These are phyloP conservation scores for Scomber japonicus DNA, from an alignment of 2,113 vertebrate species.

Conservation along the genomic window DNA sequence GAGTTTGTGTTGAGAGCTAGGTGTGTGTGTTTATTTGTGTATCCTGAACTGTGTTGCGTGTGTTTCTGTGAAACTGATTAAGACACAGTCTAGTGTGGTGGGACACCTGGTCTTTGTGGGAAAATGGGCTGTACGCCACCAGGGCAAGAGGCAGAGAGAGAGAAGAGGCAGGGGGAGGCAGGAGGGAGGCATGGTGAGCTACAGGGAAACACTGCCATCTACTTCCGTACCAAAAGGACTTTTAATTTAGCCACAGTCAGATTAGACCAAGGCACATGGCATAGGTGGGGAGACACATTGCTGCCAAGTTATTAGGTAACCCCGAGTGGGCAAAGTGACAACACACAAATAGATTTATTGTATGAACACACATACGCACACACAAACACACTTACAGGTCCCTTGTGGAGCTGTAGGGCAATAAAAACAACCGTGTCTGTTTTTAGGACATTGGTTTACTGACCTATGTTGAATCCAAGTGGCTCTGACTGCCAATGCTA, in stretches of 20 bases:
- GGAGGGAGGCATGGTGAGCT: slow-evolving; percentile 63
- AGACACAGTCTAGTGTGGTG: slow-evolving; percentile 69
- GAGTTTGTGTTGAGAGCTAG: slow-evolving; percentile 19
- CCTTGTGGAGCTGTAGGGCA: neutral
- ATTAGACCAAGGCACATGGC: slow-evolving; percentile 74
- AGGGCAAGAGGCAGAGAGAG: slow-evolving; percentile 65
- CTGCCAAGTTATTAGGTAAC: slow-evolving; percentile 78
- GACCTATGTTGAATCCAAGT: neutral
- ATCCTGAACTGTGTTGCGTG: slow-evolving; percentile 19
- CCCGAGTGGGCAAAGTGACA: slow-evolving; percentile 61
- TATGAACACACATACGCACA: slow-evolving; percentile 19
- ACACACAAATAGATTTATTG: slow-evolving; percentile 53
- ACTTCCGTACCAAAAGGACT: slow-evolving; percentile 82
- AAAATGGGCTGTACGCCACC: slow-evolving; percentile 78
- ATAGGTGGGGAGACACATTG: slow-evolving; percentile 55
- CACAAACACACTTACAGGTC: slow-evolving; percentile 19
- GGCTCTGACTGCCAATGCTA: neutral
- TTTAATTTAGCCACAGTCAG: slow-evolving; percentile 82
- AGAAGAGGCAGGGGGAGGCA: slow-evolving; percentile 46
- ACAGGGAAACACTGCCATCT: slow-evolving; percentile 67
- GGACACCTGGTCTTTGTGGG: slow-evolving; percentile 83
- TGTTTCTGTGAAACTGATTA: slow-evolving; percentile 69
- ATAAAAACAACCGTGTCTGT: slow-evolving; percentile 5
- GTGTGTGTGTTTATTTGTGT: slow-evolving; percentile 16
- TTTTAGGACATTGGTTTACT: neutral